Evolutionary conservation across 2,797 vertebrate species (phyloP), one percentile per base, ranked within the genome.

Genomic region (Mionectes olivaceus): DNA sequence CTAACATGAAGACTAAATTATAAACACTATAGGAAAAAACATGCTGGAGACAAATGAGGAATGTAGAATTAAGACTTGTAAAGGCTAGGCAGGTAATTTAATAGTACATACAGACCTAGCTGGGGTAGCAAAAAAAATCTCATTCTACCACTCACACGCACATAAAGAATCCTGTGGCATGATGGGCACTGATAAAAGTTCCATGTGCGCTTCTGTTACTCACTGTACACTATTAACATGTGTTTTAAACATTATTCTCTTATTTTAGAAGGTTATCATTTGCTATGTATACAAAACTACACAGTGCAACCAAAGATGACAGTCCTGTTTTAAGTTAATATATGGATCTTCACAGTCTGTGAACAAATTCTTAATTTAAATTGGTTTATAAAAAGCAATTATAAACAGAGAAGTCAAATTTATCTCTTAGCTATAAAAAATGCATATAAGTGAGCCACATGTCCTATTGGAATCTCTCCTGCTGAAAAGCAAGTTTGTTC

Each of bases 331-430:
- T 75, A 83, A 71, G 53, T 69, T 77, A 86, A 93, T 68, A 55
- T 61, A 87, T 73, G 56, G 63, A 33, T 79, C 32, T 76, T 92
- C 47, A 50, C 74, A 95, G 63, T 32, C n/a, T 69, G 50, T 79
- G 83, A 95, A 76, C 32, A 90, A 92, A 89, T 76, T 87, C 83
- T 80, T 94, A 80, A 87, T 90, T 95, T 87, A 85, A 95, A 92
- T 61, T 81, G 67, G 22, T 93, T 92, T 87, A 87, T 93, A 82
- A 89, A 93, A 95, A 95, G 43, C 67, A 92, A 87, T 94, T 93
- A 89, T 84, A 84, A 95, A 80, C 64, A 79, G 89, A 73, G 57
- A 82, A 93, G 83, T 89, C 35, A 90, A 79, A 95, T 82, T 86
- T 79, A 86, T 93, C 57, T 83, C 65, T 53, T 71, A 32, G 70